A percentile compares a stretch with the other conserved stretches of the same genome.
Evolutionary conservation across 2,888 invertebrate species (phyloP).

Genomic region (Synergus japonicus): DNA sequence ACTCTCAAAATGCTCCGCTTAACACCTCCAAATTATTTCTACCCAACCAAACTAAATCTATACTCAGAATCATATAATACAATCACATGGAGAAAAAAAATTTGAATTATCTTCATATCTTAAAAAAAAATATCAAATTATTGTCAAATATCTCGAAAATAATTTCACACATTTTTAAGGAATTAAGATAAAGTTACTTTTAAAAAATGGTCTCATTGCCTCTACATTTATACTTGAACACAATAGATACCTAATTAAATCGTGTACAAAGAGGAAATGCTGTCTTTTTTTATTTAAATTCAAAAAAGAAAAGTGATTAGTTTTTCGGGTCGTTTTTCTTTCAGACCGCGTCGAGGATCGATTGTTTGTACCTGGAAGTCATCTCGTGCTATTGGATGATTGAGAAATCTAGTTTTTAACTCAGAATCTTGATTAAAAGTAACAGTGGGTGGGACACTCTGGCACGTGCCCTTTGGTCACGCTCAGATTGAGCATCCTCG

Average conservation of each 20-base stretch:
- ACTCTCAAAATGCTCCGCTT: slow-evolving; percentile 29
- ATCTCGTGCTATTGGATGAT: slow-evolving; percentile 5
- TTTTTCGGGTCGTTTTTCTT: background rate
- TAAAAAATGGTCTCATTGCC: too few relatives aligned
- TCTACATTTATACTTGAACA: too few relatives aligned
- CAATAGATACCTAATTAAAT: background rate
- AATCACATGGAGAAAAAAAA: background rate
- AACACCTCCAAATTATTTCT: slow-evolving; percentile 36
- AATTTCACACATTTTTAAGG: too few relatives aligned
- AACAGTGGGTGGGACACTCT: slow-evolving; percentile 33
- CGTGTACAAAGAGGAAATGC: background rate
- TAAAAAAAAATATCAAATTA: too few relatives aligned
- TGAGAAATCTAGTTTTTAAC: slow-evolving; percentile 28
- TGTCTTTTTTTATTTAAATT: background rate
- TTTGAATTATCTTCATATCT: background rate
- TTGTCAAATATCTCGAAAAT: too few relatives aligned
- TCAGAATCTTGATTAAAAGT: slow-evolving; percentile 26
- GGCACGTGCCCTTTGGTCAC: slow-evolving; percentile 60
- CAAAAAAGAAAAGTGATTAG: background rate
- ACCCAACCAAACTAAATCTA: slow-evolving; percentile 9
- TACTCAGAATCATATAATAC: background rate
- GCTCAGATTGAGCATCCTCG: slow-evolving; percentile 57
- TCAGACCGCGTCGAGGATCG: background rate
- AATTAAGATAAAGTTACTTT: too few relatives aligned
- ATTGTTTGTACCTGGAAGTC: background rate